A percentile compares a stretch with the other conserved stretches of the same genome.
Evolutionary conservation across 2,113 vertebrate species (phyloP).

Genomic region (Tapirus terrestris): DNA sequence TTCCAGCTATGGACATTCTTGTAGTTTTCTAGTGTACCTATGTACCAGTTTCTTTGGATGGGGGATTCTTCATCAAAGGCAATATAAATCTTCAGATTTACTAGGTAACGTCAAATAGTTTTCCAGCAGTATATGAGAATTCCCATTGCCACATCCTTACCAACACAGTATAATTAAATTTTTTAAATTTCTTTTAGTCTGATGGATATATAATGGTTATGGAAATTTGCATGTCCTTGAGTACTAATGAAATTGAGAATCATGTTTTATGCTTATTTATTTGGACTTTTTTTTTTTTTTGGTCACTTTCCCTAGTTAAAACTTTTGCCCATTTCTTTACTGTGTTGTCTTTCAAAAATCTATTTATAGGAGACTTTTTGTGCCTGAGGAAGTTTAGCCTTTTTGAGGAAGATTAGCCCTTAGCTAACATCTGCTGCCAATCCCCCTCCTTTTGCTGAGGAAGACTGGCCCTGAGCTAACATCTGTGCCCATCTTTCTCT

Average conservation of each 20-base stretch:
- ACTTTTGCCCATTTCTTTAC: background rate
- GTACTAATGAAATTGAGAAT: conserved; percentile 2
- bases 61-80: background rate
- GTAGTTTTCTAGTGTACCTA: background rate
- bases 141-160: background rate
- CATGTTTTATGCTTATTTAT: background rate
- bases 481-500: no score
- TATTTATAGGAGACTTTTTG: background rate
- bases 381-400: no score
- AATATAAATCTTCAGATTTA: background rate
- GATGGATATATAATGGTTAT: background rate
- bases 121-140: background rate
- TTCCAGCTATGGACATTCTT: background rate
- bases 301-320: background rate
- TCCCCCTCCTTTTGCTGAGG: no score
- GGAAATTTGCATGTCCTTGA: background rate
- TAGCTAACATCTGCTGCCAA: no score
- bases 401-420: no score
- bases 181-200: background rate
- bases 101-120: background rate
- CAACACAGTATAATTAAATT: background rate
- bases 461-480: no score
- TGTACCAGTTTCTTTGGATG: background rate
- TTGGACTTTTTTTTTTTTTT: background rate
- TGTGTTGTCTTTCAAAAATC: background rate